A percentile compares a stretch with the other conserved stretches of the same genome.
These are phyloP conservation scores for Apamea anceps DNA, from an alignment of 2,888 invertebrate genomes.

Conservation along the genomic window DNA sequence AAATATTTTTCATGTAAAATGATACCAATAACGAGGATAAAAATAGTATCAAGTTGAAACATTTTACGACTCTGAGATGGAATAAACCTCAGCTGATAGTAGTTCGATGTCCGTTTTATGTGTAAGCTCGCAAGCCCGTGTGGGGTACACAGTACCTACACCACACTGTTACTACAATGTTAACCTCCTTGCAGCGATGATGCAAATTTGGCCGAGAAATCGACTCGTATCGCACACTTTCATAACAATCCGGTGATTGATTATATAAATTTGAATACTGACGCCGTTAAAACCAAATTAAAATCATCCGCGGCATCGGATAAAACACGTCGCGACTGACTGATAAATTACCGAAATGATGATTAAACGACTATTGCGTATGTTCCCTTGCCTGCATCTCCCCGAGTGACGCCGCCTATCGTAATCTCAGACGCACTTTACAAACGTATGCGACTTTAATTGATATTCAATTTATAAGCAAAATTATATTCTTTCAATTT, in stretches of 20 bases:
- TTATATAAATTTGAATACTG: conserved; percentile 89
- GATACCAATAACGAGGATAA: conserved; percentile 59
- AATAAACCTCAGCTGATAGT: conserved; percentile 58
- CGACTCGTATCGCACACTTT: conserved; percentile 87
- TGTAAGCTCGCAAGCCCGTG: conserved; percentile 46
- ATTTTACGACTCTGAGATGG: conserved; percentile 53
- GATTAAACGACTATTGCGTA: conserved; percentile 85
- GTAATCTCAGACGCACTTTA: conserved; percentile 71
- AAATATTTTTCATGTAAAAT: conserved; percentile 60
- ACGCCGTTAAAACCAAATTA: conserved; percentile 88
- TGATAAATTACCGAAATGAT: conserved; percentile 88
- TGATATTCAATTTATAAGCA: conserved; percentile 66
- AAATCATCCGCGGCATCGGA: conserved; percentile 86
- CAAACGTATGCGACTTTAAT: conserved; percentile 71
- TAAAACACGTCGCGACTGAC: conserved; percentile 85
- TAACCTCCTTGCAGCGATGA: conserved; percentile 84
- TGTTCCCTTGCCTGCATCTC: conserved; percentile 55
- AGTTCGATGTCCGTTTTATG: conserved; percentile 65
- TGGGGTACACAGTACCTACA: conserved; percentile 43
- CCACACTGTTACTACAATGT: conserved; percentile 56
- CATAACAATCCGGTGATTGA: conserved; percentile 90
- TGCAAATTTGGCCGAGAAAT: conserved; percentile 88
- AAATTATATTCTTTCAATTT: conserved; percentile 58
- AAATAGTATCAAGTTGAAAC: conserved; percentile 62
- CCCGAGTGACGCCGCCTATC: conserved; percentile 65